A percentile compares a stretch with the other conserved stretches of the same genome.
Evolutionary conservation across 2,797 vertebrate species (phyloP).

Genomic region (Alosa sapidissima): DNA sequence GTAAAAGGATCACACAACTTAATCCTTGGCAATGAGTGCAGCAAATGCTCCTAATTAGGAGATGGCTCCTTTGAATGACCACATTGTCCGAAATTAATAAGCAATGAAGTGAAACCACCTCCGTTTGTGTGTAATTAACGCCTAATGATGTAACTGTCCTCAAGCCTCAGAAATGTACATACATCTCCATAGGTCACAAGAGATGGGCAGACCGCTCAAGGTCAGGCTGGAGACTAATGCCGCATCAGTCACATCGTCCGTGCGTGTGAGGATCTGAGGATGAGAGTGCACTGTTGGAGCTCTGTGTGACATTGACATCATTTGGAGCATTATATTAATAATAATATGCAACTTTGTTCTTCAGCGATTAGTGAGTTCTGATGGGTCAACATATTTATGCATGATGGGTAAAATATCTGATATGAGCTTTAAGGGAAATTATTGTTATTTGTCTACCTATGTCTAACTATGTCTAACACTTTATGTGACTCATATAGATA

Average conservation of each 20-base stretch:
- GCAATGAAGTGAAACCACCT: not conserved
- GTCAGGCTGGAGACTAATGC: slow-evolving; percentile 42
- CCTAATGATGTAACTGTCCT: not conserved
- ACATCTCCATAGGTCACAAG: slow-evolving; percentile 68
- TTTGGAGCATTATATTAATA: not conserved
- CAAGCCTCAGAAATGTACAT: slow-evolving; percentile 62
- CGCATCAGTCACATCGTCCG: not conserved
- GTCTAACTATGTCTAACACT: not conserved
- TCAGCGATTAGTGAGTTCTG: not conserved
- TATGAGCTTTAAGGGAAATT: not conserved
- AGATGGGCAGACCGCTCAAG: slow-evolving; percentile 61
- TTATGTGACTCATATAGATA: not conserved
- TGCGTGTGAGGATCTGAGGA: not conserved
- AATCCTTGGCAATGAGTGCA: not conserved
- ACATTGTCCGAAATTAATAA: not conserved
- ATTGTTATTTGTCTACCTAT: not conserved
- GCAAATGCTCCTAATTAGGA: not conserved
- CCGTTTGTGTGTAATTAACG: not conserved
- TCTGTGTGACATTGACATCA: not conserved
- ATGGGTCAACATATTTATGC: not conserved
- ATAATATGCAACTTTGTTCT: not conserved
- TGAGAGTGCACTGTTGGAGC: not conserved
- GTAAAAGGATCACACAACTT: not conserved
- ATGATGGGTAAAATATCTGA: not conserved
- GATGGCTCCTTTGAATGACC: not conserved